These are phyloP conservation scores for Oxyscelio sp. DNA, from an alignment of 2,888 invertebrate species.

Conservation along the genomic window DNA sequence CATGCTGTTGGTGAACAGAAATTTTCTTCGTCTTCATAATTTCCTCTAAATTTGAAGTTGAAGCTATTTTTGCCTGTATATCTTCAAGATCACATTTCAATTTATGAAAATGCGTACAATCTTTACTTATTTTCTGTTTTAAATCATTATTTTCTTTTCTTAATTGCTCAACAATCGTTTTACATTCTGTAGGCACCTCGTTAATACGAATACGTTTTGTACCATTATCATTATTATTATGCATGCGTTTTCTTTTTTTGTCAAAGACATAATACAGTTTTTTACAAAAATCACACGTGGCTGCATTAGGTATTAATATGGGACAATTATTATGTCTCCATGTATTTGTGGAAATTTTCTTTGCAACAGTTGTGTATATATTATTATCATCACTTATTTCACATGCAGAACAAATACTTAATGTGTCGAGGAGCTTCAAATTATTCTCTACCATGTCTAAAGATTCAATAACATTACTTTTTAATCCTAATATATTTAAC, in stretches of 20 bases:
- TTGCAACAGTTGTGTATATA: conserved; percentile 5
- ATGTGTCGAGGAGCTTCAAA: background rate
- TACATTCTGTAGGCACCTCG: background rate
- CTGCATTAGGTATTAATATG: background rate
- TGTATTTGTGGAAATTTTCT: conserved; percentile 8
- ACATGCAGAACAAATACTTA: conserved; percentile 18
- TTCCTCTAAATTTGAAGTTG: too few relatives aligned
- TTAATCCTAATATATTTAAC: background rate
- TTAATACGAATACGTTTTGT: background rate
- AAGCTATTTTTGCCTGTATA: too few relatives aligned
- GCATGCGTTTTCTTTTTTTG: background rate
- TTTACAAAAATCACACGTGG: background rate
- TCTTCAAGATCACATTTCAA: too few relatives aligned
- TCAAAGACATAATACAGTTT: background rate
- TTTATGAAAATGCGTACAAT: too few relatives aligned
- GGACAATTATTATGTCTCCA: conserved; percentile 11
- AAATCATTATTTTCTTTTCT: background rate
- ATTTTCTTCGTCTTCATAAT: too few relatives aligned
- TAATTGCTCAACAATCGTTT: conserved; percentile 1
- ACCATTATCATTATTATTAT: background rate
- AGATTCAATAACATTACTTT: background rate
- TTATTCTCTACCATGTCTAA: background rate
- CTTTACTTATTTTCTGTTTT: background rate
- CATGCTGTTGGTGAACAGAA: too few relatives aligned
- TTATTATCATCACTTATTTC: background rate